Conservation (phyloP, 2,888 invertebrate species). For the Xiphydria camelus region DNA sequence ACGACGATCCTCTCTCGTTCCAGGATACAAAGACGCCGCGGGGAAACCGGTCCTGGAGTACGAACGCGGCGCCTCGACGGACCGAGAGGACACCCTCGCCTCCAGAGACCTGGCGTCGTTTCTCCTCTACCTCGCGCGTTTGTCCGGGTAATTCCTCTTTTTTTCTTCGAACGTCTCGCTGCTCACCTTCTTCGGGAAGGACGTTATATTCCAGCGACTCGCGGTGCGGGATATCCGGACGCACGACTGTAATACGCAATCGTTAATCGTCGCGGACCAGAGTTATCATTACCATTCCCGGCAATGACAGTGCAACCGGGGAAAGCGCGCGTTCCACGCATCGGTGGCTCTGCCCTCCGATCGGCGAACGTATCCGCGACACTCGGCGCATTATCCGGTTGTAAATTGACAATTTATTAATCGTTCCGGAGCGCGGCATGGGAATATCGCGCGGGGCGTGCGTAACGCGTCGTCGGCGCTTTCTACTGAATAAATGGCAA, state of each 20-base stretch:
- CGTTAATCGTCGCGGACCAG: no score
- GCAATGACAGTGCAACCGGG: background rate
- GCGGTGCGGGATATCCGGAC: no score
- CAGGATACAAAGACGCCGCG: slow-evolving; percentile 69
- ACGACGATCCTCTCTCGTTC: no score
- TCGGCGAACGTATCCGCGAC: slow-evolving; percentile 1
- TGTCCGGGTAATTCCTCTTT: slow-evolving; percentile 76
- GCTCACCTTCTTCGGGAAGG: no score
- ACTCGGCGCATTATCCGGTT: slow-evolving; percentile 2
- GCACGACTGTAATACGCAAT: no score
- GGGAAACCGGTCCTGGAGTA: slow-evolving; percentile 71
- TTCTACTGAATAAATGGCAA: no score
- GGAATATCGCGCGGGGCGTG: no score
- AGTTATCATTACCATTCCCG: background rate
- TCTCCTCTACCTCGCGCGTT: slow-evolving; percentile 72
- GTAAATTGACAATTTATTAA: slow-evolving; percentile 12
- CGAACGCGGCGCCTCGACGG: slow-evolving; percentile 64
- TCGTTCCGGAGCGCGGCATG: slow-evolving; percentile 5
- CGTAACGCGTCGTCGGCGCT: no score
- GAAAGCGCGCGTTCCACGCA: no score
- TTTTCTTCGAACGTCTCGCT: no score
- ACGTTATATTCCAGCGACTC: no score
- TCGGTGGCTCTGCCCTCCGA: slow-evolving; percentile 1
- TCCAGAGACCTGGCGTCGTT: slow-evolving; percentile 72
- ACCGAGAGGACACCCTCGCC: slow-evolving; percentile 64